Percentiles rank a stretch among this genome's conserved stretches.
Conservation (phyloP, 2,888 invertebrate genomes). For the Myopa testacea region DNA sequence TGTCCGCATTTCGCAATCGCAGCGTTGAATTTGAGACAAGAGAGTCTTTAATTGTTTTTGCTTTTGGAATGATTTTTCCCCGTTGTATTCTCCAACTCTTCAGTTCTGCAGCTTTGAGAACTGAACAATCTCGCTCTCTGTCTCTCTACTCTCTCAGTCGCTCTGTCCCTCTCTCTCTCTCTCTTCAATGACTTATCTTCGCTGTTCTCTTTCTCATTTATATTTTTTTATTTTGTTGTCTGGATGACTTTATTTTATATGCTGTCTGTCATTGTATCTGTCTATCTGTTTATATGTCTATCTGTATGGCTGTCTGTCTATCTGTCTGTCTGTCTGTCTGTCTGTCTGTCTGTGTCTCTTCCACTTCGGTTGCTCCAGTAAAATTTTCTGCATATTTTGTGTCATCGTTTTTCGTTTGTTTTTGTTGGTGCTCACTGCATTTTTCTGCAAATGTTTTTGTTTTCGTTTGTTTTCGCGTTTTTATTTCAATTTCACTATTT, state of each 20-base stretch:
- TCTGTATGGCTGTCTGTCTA: not conserved
- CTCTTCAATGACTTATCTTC: slow-evolving; percentile 2
- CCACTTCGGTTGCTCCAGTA: slow-evolving; percentile 13
- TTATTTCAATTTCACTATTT: slow-evolving; percentile 34
- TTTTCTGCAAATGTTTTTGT: slow-evolving; percentile 11
- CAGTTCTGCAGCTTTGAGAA: too few species aligned
- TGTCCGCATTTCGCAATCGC: too few species aligned
- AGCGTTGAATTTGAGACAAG: too few species aligned
- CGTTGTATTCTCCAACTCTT: too few species aligned
- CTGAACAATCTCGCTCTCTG: too few species aligned
- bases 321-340: slow-evolving; percentile 20
- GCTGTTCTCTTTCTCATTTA: slow-evolving; percentile 39
- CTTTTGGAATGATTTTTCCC: too few species aligned
- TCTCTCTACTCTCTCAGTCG: not conserved
- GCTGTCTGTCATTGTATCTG: slow-evolving; percentile 13
- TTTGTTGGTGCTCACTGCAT: slow-evolving; percentile 17
- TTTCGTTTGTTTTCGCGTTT: slow-evolving; percentile 29
- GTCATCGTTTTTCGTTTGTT: slow-evolving; percentile 21
- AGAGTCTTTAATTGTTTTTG: too few species aligned
- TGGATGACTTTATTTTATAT: slow-evolving; percentile 39
- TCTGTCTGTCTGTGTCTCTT: slow-evolving; percentile 8
- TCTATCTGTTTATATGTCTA: slow-evolving; percentile 1
- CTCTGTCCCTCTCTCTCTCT: too few species aligned
- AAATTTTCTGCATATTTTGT: slow-evolving; percentile 28
- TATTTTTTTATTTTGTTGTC: slow-evolving; percentile 37